A percentile compares a stretch with the other conserved stretches of the same genome.
These are phyloP conservation scores for Oppia nitens DNA, from an alignment of 1,140 invertebrate species.

Conservation along the genomic window DNA sequence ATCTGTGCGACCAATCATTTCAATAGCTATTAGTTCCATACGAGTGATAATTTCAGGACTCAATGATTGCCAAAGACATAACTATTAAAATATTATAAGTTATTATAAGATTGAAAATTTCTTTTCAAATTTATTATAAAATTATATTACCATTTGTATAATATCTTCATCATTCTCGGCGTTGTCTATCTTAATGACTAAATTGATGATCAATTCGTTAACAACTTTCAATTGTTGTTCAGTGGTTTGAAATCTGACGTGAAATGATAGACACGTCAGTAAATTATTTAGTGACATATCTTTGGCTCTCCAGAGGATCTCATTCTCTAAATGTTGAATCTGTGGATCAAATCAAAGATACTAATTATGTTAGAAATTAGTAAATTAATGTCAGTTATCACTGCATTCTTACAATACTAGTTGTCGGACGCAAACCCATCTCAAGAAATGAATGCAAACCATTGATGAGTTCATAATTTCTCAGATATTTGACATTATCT, in stretches of 20 bases:
- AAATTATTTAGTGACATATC: background rate
- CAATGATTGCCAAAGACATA: background rate
- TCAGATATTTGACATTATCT: background rate
- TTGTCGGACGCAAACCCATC: slow-evolving; percentile 2
- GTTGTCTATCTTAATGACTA: background rate
- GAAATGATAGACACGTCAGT: background rate
- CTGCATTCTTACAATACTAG: too few species aligned
- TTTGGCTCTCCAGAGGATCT: background rate
- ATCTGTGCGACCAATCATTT: background rate
- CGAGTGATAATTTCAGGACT: background rate
- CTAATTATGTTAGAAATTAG: background rate
- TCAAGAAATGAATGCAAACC: background rate
- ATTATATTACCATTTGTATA: background rate
- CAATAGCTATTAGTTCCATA: slow-evolving; percentile 1
- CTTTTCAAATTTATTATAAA: background rate
- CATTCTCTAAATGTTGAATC: slow-evolving; percentile 8
- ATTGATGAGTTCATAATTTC: background rate
- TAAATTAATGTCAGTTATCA: background rate
- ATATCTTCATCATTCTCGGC: background rate
- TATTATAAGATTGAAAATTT: background rate
- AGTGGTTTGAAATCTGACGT: background rate
- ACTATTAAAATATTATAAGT: background rate
- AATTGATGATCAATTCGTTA: background rate
- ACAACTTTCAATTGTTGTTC: background rate
- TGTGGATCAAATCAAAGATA: slow-evolving; percentile 2